Base-by-base conservation (phyloP, 2,797 vertebrate species). In the Centropyge bicolor region DNA sequence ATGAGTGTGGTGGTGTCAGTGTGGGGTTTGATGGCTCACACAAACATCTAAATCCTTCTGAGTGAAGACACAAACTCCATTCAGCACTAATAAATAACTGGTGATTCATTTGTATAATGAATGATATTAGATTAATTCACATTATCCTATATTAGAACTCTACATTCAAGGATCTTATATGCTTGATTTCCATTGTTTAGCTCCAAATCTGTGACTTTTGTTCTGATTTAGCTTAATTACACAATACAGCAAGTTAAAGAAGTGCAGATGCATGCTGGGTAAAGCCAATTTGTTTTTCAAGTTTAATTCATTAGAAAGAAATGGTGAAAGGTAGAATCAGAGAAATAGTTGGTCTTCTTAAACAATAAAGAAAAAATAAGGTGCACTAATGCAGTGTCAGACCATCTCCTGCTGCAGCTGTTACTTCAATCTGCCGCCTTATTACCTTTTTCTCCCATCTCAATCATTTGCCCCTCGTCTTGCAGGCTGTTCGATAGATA, bases 1-100 rank as follows among this genome's bases (percentile, higher is more conserved):
- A 68, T 60, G 31, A 62, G 61, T 56, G 52, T 52, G 5, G 60
- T 7, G 64, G 48, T 76, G 74, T 64, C 81, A 84, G n/a, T 48
- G 64, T 54, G 41, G n/a, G 48, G 19, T 77, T 55, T 75, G 66
- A 60, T 59, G 59, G 61, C 46, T 64, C 8, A 0, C 54, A 67
- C 57, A 65, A 43, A 61, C 61, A 55, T 69, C 19, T 27, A 48
- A 20, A 66, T 73, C 36, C 60, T 56, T 66, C 9, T 46, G 4
- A 14, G 16, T 54, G 14, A 63, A 57, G 55, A 1, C 40, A 63
- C 20, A 24, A 35, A 19, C 7, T 57, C 24, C 8, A 8, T 16
- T 40, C n/a, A 27, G 59, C 48, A 24, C 16, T 5, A 10, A 45
- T 17, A 4, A 31, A 4, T 31, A 31, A 54, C 8, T 3, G 20